Conservation (phyloP, 1,140 invertebrate species). For the Pseudomyrmex flavicornis region DNA sequence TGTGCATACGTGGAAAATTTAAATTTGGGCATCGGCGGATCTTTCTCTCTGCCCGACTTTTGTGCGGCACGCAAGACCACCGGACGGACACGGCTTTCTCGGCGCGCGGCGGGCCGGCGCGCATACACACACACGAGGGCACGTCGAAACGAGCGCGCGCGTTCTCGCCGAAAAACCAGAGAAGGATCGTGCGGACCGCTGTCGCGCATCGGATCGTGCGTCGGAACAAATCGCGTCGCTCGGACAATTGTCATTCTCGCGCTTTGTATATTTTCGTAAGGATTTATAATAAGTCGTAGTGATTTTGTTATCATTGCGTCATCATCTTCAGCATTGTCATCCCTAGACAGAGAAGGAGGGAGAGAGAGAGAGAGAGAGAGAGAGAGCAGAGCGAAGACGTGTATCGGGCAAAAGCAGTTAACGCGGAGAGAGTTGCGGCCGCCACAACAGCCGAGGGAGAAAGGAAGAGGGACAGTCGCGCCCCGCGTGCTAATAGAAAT, state of each 20-base stretch:
- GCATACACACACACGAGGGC: slow-evolving; percentile 7
- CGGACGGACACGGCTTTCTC: background rate
- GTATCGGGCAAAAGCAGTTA: too few relatives aligned
- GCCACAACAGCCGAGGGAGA: background rate
- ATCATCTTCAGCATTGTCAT: background rate
- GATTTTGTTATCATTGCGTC: background rate
- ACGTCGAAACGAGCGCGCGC: slow-evolving; percentile 25
- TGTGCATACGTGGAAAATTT: too few relatives aligned
- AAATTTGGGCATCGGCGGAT: too few relatives aligned
- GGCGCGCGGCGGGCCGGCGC: slow-evolving; percentile 11
- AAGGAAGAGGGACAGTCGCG: slow-evolving; percentile 1
- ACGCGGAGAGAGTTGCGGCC: too few relatives aligned
- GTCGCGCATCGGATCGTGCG: background rate
- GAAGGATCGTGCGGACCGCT: slow-evolving; percentile 10
- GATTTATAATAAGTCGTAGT: too few relatives aligned
- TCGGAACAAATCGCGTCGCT: background rate
- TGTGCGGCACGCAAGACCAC: background rate
- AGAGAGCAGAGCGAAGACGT: background rate
- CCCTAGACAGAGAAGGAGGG: slow-evolving; percentile 9
- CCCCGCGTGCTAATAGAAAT: slow-evolving; percentile 30
- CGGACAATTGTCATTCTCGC: background rate
- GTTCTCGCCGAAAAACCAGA: background rate
- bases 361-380: slow-evolving; percentile 4
- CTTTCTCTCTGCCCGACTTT: background rate
- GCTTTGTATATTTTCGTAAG: slow-evolving; percentile 2